Percentiles rank a stretch among this genome's conserved stretches.
phyloP scores from a whole-genome alignment of 2,797 vertebrate genomes.

The Eptatretus atami region DNA sequence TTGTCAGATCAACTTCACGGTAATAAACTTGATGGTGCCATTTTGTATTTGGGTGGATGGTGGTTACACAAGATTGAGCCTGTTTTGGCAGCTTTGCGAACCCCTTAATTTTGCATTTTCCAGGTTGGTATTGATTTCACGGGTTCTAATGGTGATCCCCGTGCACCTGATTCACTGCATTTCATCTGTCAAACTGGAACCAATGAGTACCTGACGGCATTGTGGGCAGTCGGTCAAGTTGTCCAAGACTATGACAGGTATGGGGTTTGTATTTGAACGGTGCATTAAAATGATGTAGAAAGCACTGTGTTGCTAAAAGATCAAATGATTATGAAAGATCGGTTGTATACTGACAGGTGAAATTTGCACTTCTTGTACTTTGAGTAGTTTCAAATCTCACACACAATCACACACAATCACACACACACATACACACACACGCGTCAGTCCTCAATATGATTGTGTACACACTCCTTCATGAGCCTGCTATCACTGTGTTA shows the following conservation, averaged over 20 bases:
- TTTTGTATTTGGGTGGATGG: no score
- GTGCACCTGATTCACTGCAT: slow-evolving; percentile 45
- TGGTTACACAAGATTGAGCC: background rate
- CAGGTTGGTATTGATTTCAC: slow-evolving; percentile 80
- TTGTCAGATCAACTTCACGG: slow-evolving; percentile 73
- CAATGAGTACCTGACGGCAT: slow-evolving; percentile 51
- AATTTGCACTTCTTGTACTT: no score
- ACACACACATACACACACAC: no score
- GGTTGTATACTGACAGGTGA: no score
- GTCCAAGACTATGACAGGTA: slow-evolving; percentile 65
- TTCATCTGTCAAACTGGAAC: slow-evolving; percentile 47
- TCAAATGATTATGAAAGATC: no score
- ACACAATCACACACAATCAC: no score
- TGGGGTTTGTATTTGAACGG: slow-evolving; percentile 11
- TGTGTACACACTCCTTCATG: no score
- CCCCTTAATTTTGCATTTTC: background rate
- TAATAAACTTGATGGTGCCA: slow-evolving; percentile 14
- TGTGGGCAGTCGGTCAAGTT: slow-evolving; percentile 63
- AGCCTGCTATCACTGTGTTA: no score
- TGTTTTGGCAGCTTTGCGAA: background rate
- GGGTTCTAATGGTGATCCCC: slow-evolving; percentile 60
- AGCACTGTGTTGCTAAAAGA: no score
- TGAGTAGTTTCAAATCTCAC: no score
- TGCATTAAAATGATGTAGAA: no score
- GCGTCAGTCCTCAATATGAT: no score